phyloP scores from a whole-genome alignment of 2,888 invertebrate genomes.

The Stratiomys singularior region DNA sequence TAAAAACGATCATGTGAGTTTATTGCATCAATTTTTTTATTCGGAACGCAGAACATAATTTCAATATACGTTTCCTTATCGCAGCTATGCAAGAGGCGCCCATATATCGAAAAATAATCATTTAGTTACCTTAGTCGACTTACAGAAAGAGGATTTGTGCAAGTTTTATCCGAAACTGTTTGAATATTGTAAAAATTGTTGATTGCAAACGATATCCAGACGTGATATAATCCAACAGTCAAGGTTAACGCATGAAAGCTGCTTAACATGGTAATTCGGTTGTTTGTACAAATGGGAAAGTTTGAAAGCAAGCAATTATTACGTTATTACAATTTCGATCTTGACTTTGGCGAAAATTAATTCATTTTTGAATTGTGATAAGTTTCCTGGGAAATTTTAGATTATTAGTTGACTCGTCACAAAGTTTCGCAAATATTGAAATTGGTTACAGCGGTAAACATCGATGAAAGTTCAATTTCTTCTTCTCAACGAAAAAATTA shows the following conservation, averaged over 20 bases:
- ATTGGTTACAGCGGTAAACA: too few relatives aligned
- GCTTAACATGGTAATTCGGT: not conserved
- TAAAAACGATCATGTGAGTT: not conserved
- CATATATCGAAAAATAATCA: too few relatives aligned
- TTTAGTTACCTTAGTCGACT: not conserved
- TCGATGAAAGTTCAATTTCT: too few relatives aligned
- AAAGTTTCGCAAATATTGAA: too few relatives aligned
- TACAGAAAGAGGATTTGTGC: not conserved
- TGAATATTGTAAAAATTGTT: not conserved
- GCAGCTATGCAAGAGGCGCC: not conserved
- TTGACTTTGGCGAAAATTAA: not conserved
- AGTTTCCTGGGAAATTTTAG: too few relatives aligned
- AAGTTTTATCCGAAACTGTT: not conserved
- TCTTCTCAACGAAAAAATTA: too few relatives aligned
- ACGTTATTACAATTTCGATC: not conserved
- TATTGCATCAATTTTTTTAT: not conserved
- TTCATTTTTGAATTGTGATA: too few relatives aligned
- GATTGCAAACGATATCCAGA: not conserved
- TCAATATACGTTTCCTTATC: not conserved
- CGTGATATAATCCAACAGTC: conserved; percentile 5
- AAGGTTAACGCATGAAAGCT: not conserved
- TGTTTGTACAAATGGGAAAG: not conserved
- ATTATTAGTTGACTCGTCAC: too few relatives aligned
- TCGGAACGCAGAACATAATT: not conserved
- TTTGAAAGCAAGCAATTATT: not conserved